phyloP scores from a whole-genome alignment of 2,888 invertebrate genomes.

The Scaptomyza flava region DNA sequence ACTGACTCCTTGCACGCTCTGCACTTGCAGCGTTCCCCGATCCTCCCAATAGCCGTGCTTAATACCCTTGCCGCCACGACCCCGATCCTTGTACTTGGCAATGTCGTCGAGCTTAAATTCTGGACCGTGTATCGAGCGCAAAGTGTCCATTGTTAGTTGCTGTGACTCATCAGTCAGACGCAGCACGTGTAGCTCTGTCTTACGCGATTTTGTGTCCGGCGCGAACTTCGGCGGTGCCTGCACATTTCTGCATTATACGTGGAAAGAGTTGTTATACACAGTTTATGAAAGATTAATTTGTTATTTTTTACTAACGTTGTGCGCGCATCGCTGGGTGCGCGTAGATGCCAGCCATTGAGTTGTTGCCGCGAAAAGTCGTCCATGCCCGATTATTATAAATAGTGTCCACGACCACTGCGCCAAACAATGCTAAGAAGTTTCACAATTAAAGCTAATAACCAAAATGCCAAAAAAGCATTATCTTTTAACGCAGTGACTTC shows the following conservation, averaged over 20 bases:
- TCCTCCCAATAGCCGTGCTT: constrained; percentile 91
- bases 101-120: constrained; percentile 87
- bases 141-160: constrained; percentile 89
- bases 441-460: constrained; percentile 40
- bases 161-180: constrained; percentile 89
- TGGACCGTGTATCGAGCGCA: constrained; percentile 90
- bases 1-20: constrained; percentile 82
- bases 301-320: constrained; percentile 82
- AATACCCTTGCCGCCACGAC: constrained; percentile 87
- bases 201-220: constrained; percentile 86
- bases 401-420: background rate
- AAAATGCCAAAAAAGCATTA: constrained; percentile 16
- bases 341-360: constrained; percentile 88
- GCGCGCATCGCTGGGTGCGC: constrained; percentile 87
- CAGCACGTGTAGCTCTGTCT: constrained; percentile 91
- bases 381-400: constrained; percentile 82
- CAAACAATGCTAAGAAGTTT: constrained; percentile 22
- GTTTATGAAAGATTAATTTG: background rate
- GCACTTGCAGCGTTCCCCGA: constrained; percentile 90
- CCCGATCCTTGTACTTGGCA: constrained; percentile 88
- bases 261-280: background rate
- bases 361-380: constrained; percentile 86
- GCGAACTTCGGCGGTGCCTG: constrained; percentile 82
- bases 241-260: constrained; percentile 68
- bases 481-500: constrained; percentile 12